These are phyloP conservation scores for Acipenser ruthenus DNA, from an alignment of 2,797 vertebrate genomes.

Conservation along the genomic window DNA sequence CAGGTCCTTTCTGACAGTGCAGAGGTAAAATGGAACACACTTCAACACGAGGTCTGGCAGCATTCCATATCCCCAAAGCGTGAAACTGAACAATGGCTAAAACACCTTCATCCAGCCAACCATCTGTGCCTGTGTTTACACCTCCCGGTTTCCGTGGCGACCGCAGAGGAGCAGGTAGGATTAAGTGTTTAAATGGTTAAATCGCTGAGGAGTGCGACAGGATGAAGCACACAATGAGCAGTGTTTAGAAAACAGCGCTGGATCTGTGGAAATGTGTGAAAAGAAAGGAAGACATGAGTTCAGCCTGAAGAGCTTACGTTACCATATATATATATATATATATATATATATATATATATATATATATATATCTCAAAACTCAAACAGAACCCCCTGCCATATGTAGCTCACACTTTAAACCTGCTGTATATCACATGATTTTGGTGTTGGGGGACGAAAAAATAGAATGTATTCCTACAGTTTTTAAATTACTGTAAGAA, in stretches of 20 bases:
- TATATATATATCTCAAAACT: too few relatives aligned
- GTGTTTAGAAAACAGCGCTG: not conserved
- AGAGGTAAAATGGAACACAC: too few relatives aligned
- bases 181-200: constrained; percentile 18
- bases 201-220: constrained; percentile 1
- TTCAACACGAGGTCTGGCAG: constrained; percentile 7
- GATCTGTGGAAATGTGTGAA: constrained; percentile 1
- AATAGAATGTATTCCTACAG: too few relatives aligned
- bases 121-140: constrained; percentile 59
- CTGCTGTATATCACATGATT: too few relatives aligned
- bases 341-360: too few relatives aligned
- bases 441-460: too few relatives aligned
- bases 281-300: not conserved
- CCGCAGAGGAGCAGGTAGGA: constrained; percentile 41
- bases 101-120: constrained; percentile 44
- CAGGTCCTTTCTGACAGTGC: too few relatives aligned
- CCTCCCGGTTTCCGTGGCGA: constrained; percentile 55
- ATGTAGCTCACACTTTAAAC: too few relatives aligned
- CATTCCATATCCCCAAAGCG: constrained; percentile 11
- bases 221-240: constrained; percentile 7
- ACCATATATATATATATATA: not conserved
- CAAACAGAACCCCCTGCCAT: too few relatives aligned
- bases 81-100: constrained; percentile 31
- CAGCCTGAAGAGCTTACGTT: not conserved
- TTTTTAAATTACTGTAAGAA: too few relatives aligned